Conservation (phyloP, 1,140 invertebrate species). For the Leptestheria dahalacensis region DNA sequence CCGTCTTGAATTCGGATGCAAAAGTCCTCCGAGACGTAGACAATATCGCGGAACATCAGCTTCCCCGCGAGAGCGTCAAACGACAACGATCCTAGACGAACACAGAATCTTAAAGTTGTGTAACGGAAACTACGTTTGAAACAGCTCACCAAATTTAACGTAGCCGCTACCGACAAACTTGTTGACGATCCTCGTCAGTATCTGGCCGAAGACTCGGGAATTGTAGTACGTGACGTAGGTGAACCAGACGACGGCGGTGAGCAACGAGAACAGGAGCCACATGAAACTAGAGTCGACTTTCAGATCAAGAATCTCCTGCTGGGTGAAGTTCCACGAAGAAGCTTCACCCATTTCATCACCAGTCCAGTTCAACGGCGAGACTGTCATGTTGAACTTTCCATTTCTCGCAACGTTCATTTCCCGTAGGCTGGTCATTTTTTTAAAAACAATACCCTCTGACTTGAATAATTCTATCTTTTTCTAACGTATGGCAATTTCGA, state of each 20-base stretch:
- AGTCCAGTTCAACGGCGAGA: background rate
- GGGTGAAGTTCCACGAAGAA: slow-evolving; percentile 8
- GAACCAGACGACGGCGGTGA: slow-evolving; percentile 69
- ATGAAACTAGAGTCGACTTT: slow-evolving; percentile 70
- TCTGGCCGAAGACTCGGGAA: slow-evolving; percentile 73
- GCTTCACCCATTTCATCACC: slow-evolving; percentile 1
- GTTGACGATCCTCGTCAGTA: slow-evolving; percentile 78
- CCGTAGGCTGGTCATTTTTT: no score
- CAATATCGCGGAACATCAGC: slow-evolving; percentile 94
- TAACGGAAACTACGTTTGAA: background rate
- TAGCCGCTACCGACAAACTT: slow-evolving; percentile 71
- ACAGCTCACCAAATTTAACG: slow-evolving; percentile 70
- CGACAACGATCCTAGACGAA: slow-evolving; percentile 70
- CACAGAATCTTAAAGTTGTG: slow-evolving; percentile 13
- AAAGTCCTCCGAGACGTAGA: slow-evolving; percentile 89
- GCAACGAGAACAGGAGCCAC: slow-evolving; percentile 60
- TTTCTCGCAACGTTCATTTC: background rate
- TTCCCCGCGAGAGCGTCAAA: slow-evolving; percentile 90
- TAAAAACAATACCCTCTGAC: no score
- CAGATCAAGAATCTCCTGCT: slow-evolving; percentile 37
- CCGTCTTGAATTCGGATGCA: slow-evolving; percentile 88
- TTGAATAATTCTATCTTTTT: no score
- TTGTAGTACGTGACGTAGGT: slow-evolving; percentile 93
- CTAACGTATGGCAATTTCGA: no score
- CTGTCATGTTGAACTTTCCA: background rate